Percentiles rank a stretch among this genome's conserved stretches.
These are phyloP conservation scores for Heliconius himera DNA, from an alignment of 1,140 invertebrate genomes.

Conservation along the genomic window DNA sequence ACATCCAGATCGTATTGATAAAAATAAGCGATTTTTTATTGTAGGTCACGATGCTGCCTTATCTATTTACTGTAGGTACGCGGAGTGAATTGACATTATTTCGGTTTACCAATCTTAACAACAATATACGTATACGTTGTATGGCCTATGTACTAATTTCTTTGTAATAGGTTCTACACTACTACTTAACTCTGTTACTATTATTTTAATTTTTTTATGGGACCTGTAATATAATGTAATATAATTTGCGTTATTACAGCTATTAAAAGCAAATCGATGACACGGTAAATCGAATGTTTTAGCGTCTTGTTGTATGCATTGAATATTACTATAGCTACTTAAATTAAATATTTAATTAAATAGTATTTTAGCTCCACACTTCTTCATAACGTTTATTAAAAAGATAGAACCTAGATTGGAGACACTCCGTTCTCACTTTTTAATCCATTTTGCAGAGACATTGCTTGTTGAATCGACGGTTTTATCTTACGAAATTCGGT, in stretches of 20 bases:
- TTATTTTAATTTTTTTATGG: conserved; percentile 48
- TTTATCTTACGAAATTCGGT: too few relatives aligned
- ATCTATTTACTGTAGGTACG: conserved; percentile 9
- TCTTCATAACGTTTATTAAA: not conserved
- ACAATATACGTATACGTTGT: not conserved
- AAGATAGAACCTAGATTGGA: not conserved
- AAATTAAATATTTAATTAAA: not conserved
- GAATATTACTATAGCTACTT: conserved; percentile 24
- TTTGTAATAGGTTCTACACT: too few relatives aligned
- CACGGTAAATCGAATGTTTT: conserved; percentile 59
- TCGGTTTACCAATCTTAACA: conserved; percentile 28
- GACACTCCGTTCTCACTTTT: too few relatives aligned
- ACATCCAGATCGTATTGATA: conserved; percentile 81
- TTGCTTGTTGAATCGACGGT: too few relatives aligned
- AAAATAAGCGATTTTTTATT: conserved; percentile 81
- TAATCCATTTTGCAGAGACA: too few relatives aligned
- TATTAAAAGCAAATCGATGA: conserved; percentile 59
- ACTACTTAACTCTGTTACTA: conserved; percentile 33
- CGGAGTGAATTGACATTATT: not conserved
- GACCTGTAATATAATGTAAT: conserved; percentile 63
- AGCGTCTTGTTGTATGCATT: conserved; percentile 39
- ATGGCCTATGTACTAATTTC: not conserved
- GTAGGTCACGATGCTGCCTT: conserved; percentile 57
- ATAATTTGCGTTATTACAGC: conserved; percentile 62
- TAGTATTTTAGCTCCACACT: not conserved